Base-by-base conservation (phyloP, 2,888 invertebrate species). In the Hirtodrosophila trivittata region DNA sequence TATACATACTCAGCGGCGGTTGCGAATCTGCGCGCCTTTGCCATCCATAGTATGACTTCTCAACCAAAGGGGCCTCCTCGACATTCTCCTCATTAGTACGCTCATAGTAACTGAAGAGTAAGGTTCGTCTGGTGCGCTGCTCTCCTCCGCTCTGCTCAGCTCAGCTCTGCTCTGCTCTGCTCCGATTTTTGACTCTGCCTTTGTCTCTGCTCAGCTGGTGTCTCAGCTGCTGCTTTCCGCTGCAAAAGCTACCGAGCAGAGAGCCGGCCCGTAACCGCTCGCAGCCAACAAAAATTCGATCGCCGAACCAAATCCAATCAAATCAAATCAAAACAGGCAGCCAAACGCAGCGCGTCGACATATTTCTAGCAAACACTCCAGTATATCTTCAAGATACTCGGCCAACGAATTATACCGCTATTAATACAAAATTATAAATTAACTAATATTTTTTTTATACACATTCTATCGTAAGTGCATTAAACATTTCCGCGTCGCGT, bases 311-410 rank as follows among this genome's bases (percentile, higher is more conserved):
- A n/a, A 28, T 9, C 28, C 1, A 58, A 71, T 80, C 66, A 69
- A 78, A 77, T 78, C 78, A 78, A 84, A 86, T 78, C 85, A 81
- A 81, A 69, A 66, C 87, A 63, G 75, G 60, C 78, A 73, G 82
- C 43, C 78, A 64, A 78, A 78, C 82, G 70, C 85, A 81, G 54
- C 86, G 78, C 82, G 70, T 78, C 78, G 78, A 45, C 41, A 77
- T 56, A 63, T 57, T 72, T 41, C 57, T 75, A 51, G 30, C 25
- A 25, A 3, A 25, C 25, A 25, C 25, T n/a, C n/a, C n/a, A n/a
- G n/a, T n/a, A 25, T 25, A 25, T 25, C 60, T 62, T 25, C 18
- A 25, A 52, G 33, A 52, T 56, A 55, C 35, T 7, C 49, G 49
- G 37, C 60, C 25, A 5, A 41, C 45, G 41, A 47, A 33, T 12